Base-by-base conservation (phyloP, 2,888 invertebrate species). In the Hyalella azteca region DNA sequence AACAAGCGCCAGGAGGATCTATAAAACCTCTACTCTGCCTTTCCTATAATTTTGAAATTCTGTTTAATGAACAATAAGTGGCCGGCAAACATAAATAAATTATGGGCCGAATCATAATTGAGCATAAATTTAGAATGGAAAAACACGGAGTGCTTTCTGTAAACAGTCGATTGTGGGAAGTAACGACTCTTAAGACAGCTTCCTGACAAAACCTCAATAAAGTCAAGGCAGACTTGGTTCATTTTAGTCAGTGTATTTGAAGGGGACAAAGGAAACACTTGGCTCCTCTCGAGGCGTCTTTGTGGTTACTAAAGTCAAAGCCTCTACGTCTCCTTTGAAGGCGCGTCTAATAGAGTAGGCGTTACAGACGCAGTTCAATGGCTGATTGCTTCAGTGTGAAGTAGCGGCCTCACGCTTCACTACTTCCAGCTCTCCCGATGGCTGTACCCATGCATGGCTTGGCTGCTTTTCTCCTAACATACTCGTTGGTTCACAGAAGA, bases 381-480 rank as follows among this genome's bases (percentile, higher is more conserved):
- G 54, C 26, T 54, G 54, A 54, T 54, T 66, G 36, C 66, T 66
- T 66, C 36, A 36, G 66, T 32, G 66, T 66, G 66, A 66, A 66
- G 66, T 66, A n/a, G 66, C 13, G 36, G 66, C 66, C 29, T 13
- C 19, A 36, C 66, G 66, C 66, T 36, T 66, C 66, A 66, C n/a
- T 36, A 29, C 66, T 4, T 36, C 5, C 7, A 11, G 36, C 32
- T 66, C 36, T 66, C 36, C 15, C 11, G 9, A 9, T 9, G 15
- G 66, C 22, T 36, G 66, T 36, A n/a, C 66, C 36, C 32, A 36
- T 26, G 39, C 36, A 36, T 36, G 36, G 9, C 7, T 19, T 19
- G 19, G 32, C 66, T 36, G 19, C 66, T 19, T 66, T 36, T 36
- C 32, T 36, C 36, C 36, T 15, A 19, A 32, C n/a, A 66, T 66